These are phyloP conservation scores for Calyptommatus sinebrachiatus DNA, from an alignment of 2,113 vertebrate species.

Conservation along the genomic window DNA sequence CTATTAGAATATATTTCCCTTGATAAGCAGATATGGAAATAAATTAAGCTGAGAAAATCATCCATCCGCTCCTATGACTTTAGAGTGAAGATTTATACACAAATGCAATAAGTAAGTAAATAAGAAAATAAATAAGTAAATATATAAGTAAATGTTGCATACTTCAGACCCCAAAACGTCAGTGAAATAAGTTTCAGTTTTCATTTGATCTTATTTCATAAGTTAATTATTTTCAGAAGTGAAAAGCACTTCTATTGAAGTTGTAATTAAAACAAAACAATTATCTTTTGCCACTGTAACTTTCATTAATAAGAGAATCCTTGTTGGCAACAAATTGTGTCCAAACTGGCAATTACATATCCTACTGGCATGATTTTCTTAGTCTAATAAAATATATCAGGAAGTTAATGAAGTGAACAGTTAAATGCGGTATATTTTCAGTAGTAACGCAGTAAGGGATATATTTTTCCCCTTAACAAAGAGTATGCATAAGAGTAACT, in stretches of 20 bases:
- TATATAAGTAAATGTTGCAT: not conserved
- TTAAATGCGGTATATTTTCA: slow-evolving; percentile 71
- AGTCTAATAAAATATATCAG: slow-evolving; percentile 71
- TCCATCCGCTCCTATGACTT: too few species aligned
- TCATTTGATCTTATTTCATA: slow-evolving; percentile 44
- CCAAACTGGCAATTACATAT: slow-evolving; percentile 75
- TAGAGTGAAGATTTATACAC: too few species aligned
- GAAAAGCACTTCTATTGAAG: slow-evolving; percentile 56
- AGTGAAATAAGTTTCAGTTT: slow-evolving; percentile 36
- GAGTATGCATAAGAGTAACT: slow-evolving; percentile 51
- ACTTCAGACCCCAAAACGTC: not conserved
- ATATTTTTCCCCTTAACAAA: slow-evolving; percentile 72
- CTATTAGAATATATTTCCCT: too few species aligned
- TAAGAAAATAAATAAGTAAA: not conserved
- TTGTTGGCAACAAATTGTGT: slow-evolving; percentile 57
- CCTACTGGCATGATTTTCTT: slow-evolving; percentile 72
- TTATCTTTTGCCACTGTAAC: slow-evolving; percentile 51
- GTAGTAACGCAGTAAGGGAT: too few species aligned
- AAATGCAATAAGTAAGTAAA: not conserved
- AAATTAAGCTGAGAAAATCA: too few species aligned
- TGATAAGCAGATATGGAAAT: too few species aligned
- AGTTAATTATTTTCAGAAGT: slow-evolving; percentile 59
- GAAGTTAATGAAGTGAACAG: slow-evolving; percentile 76
- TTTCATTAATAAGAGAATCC: slow-evolving; percentile 56
- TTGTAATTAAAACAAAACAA: slow-evolving; percentile 59